phyloP scores from a whole-genome alignment of 1,140 invertebrate genomes.

The Procambarus clarkii region DNA sequence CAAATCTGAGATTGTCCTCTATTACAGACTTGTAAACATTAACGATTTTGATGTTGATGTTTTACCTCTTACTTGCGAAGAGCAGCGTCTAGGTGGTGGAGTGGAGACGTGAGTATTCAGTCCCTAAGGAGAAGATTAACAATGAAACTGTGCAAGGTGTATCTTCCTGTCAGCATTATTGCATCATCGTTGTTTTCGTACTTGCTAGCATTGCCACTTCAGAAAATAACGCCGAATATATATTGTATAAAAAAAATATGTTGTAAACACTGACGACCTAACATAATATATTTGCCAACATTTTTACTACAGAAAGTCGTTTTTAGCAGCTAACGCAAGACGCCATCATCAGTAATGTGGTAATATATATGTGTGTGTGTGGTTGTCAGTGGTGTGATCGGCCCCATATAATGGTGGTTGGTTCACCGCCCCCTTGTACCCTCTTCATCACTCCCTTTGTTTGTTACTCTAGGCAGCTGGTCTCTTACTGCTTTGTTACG shows the following conservation, averaged over 20 bases:
- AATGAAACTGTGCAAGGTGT: neutral
- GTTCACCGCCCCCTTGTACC: neutral
- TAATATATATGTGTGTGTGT: neutral
- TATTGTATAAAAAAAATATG: neutral
- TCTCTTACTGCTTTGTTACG: conserved; percentile 44
- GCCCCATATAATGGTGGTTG: neutral
- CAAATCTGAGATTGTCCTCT: neutral
- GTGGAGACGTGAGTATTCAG: neutral
- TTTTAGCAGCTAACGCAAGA: neutral
- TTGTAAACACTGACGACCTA: neutral
- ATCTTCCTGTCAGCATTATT: neutral
- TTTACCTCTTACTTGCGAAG: neutral
- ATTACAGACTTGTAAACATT: neutral
- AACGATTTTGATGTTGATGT: neutral
- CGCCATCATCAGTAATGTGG: neutral
- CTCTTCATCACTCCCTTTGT: neutral
- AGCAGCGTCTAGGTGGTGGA: neutral
- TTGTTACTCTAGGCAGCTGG: conserved; percentile 31
- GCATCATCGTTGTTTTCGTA: neutral
- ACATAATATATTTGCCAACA: neutral
- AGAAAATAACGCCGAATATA: neutral
- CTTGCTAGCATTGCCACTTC: neutral
- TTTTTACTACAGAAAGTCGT: neutral
- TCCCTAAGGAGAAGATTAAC: neutral
- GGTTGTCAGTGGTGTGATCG: neutral